Evolutionary conservation across 1,140 invertebrate genomes (phyloP).

Genomic region (Drosophila quadrilineata): DNA sequence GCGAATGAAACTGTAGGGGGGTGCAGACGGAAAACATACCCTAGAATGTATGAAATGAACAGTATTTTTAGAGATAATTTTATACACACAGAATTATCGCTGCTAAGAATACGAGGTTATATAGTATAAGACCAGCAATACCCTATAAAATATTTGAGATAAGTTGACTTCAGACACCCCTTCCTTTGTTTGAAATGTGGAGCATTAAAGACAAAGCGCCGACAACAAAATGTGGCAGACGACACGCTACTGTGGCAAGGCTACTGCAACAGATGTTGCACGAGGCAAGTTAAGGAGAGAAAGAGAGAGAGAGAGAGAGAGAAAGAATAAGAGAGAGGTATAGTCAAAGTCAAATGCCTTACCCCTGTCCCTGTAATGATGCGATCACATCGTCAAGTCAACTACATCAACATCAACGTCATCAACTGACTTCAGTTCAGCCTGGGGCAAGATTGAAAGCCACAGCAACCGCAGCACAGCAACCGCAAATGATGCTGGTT

Average conservation of each 20-base stretch:
- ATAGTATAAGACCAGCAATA: too few species aligned
- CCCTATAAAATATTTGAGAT: background rate
- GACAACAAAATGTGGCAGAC: slow-evolving; percentile 27
- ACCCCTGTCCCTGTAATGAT: slow-evolving; percentile 47
- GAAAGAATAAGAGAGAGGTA: background rate
- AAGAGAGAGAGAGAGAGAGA: background rate
- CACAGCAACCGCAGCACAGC: slow-evolving; percentile 39
- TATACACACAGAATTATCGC: too few species aligned
- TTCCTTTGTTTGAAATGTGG: background rate
- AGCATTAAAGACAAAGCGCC: slow-evolving; percentile 17
- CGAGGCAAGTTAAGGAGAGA: background rate
- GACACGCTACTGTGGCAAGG: slow-evolving; percentile 30
- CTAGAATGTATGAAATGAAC: background rate
- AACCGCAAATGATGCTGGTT: slow-evolving; percentile 68
- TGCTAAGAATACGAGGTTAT: too few species aligned
- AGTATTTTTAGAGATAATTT: background rate
- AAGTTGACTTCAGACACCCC: background rate
- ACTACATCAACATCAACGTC: too few species aligned
- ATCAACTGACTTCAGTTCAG: too few species aligned
- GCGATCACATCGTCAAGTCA: slow-evolving; percentile 32
- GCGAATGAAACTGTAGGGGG: background rate
- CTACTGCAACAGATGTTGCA: slow-evolving; percentile 44
- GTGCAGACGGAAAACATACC: slow-evolving; percentile 7
- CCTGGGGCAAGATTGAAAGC: too few species aligned
- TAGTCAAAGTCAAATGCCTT: slow-evolving; percentile 21